These are phyloP conservation scores for Apogon talboti DNA, from an alignment of 2,797 vertebrate genomes.

Conservation along the genomic window DNA sequence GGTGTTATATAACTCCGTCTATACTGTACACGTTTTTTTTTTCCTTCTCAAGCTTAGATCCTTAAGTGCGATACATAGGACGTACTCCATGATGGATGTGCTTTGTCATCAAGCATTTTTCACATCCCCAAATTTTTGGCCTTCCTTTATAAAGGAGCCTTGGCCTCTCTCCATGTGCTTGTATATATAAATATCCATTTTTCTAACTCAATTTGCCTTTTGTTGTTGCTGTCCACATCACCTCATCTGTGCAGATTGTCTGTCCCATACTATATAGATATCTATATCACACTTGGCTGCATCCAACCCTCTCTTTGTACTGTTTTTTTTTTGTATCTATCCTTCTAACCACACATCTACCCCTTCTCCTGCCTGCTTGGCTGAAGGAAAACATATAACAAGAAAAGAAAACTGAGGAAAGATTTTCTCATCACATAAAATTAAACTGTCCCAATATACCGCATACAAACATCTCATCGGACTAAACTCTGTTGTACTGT, in stretches of 20 bases:
- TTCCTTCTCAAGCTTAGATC: neutral
- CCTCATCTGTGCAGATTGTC: slow-evolving; percentile 47
- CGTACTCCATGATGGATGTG: neutral
- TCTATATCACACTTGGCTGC: too few relatives aligned
- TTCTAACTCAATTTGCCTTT: slow-evolving; percentile 9
- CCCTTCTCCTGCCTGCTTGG: too few relatives aligned
- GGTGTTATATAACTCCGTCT: slow-evolving; percentile 23
- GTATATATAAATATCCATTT: neutral
- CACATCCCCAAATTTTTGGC: neutral
- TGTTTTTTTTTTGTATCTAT: too few relatives aligned
- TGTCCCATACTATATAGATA: slow-evolving; percentile 3
- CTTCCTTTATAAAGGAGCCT: slow-evolving; percentile 3
- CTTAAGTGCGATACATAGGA: slow-evolving; percentile 17
- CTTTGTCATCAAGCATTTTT: slow-evolving; percentile 6
- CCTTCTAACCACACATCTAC: too few relatives aligned
- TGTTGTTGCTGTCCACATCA: slow-evolving; percentile 20
- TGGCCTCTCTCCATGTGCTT: neutral
- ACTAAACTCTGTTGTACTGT: too few relatives aligned
- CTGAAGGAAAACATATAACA: too few relatives aligned
- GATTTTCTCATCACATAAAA: too few relatives aligned
- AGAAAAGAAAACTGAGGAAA: too few relatives aligned
- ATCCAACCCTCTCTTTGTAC: too few relatives aligned
- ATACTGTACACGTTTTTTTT: neutral
- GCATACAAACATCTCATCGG: too few relatives aligned
- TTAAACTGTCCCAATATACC: too few relatives aligned